Conservation (phyloP, 1,140 invertebrate genomes). For the Dufourea novaeangliae region DNA sequence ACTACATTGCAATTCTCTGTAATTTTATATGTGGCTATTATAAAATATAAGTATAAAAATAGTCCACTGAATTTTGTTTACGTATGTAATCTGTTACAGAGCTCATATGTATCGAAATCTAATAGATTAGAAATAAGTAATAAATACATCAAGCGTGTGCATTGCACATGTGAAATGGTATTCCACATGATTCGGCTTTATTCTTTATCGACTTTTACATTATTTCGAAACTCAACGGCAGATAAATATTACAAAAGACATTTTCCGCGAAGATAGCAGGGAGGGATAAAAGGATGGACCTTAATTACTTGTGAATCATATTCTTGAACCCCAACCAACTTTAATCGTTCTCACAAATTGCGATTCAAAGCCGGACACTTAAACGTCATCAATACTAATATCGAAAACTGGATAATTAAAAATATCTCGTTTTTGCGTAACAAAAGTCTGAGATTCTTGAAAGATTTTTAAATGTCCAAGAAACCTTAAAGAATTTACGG, state of each 20-base stretch:
- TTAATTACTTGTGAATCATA: conserved; percentile 56
- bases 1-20: too few species aligned
- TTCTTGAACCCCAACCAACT: conserved; percentile 51
- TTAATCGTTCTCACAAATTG: conserved; percentile 6
- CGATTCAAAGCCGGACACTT: conserved; percentile 54
- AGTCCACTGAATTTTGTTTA: too few species aligned
- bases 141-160: too few species aligned
- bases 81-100: too few species aligned
- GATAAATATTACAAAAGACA: background rate
- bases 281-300: conserved; percentile 30
- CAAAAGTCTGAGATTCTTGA: background rate
- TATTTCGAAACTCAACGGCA: background rate
- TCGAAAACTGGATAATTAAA: conserved; percentile 59
- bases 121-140: too few species aligned
- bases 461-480: background rate
- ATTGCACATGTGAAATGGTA: too few species aligned
- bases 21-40: too few species aligned
- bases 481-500: background rate
- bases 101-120: too few species aligned
- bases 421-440: conserved; percentile 5
- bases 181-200: too few species aligned
- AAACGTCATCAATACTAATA: conserved; percentile 24
- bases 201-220: background rate
- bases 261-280: conserved; percentile 36
- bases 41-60: too few species aligned